Evolutionary conservation across 2,888 invertebrate species (phyloP).

Genomic region (Drosophila prolongata): DNA sequence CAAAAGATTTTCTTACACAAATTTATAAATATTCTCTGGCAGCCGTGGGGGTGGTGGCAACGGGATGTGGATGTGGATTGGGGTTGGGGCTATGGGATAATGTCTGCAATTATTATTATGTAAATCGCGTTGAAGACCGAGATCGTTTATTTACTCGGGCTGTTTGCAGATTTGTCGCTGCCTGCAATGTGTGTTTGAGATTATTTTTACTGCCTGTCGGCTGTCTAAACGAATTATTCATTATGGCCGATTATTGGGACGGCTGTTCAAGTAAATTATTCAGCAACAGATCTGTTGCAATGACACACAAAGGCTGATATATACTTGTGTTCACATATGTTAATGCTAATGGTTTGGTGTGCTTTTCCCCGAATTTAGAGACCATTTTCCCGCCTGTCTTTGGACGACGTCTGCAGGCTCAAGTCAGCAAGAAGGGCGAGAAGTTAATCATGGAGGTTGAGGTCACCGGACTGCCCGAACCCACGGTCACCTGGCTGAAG

Average conservation of each 20-base stretch:
- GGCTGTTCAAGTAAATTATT: conserved; percentile 71
- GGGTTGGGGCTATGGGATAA: conserved; percentile 31
- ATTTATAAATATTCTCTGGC: conserved; percentile 54
- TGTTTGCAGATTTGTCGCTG: conserved; percentile 53
- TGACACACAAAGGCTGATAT: conserved; percentile 63
- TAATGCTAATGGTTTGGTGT: conserved; percentile 7
- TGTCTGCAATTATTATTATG: conserved; percentile 72
- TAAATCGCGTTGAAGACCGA: conserved; percentile 63
- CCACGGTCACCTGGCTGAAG: conserved; percentile 90
- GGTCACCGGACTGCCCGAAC: conserved; percentile 91
- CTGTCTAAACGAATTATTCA: conserved; percentile 72
- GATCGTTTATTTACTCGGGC: conserved; percentile 62
- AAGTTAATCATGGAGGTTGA: conserved; percentile 90
- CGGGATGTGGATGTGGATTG: conserved; percentile 17
- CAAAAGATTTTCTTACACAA: conserved; percentile 49
- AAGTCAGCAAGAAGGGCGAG: conserved; percentile 89
- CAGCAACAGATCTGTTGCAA: conserved; percentile 61
- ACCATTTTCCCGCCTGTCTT: conserved; percentile 92
- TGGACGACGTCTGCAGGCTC: conserved; percentile 90
- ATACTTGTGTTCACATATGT: conserved; percentile 9
- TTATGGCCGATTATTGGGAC: conserved; percentile 65
- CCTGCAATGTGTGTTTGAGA: conserved; percentile 44
- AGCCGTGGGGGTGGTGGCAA: conserved; percentile 6
- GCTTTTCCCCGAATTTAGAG: conserved; percentile 85
- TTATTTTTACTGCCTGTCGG: conserved; percentile 64